phyloP scores from a whole-genome alignment of 2,797 vertebrate genomes.

The Danionella dracula region DNA sequence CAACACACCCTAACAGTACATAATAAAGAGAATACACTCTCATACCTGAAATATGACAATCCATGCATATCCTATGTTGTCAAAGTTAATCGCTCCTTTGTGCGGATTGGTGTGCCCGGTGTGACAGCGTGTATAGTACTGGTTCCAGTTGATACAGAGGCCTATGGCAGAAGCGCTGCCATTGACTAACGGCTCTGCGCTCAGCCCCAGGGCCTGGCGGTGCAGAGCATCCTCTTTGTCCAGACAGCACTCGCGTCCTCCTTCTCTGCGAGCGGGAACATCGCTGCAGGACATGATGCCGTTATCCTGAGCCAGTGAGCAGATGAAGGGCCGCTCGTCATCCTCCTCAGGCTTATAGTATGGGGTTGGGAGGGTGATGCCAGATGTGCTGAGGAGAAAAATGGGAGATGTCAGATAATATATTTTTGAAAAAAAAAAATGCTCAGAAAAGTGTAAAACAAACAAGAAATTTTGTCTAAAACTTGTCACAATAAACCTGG shows the following conservation, averaged over 20 bases:
- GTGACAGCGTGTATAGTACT: slow-evolving; percentile 91
- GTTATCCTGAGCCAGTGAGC: slow-evolving; percentile 91
- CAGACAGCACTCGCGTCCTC: slow-evolving; percentile 88
- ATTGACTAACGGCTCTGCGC: slow-evolving; percentile 76
- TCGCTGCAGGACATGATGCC: slow-evolving; percentile 94
- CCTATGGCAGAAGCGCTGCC: slow-evolving; percentile 69
- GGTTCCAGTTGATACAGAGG: slow-evolving; percentile 96
- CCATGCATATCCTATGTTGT: slow-evolving; percentile 98
- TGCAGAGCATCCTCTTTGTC: slow-evolving; percentile 87
- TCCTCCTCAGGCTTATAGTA: slow-evolving; percentile 93
- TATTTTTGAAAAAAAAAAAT: not conserved
- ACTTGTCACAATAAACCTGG: too few species aligned
- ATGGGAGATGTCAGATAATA: not conserved
- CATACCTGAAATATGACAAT: slow-evolving; percentile 96
- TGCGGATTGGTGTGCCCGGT: slow-evolving; percentile 88
- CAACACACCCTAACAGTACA: too few species aligned
- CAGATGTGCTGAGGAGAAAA: slow-evolving; percentile 74
- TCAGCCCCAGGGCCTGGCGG: slow-evolving; percentile 65
- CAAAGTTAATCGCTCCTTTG: slow-evolving; percentile 97
- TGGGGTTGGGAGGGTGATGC: slow-evolving; percentile 78
- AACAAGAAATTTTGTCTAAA: too few species aligned
- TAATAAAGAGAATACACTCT: too few species aligned
- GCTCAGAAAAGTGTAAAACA: too few species aligned
- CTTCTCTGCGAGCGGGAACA: slow-evolving; percentile 83
- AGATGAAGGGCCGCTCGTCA: slow-evolving; percentile 95